Percentiles rank a stretch among this genome's conserved stretches.
These are phyloP conservation scores for Thinocorus orbignyianus DNA, from an alignment of 2,113 vertebrate genomes.

Conservation along the genomic window DNA sequence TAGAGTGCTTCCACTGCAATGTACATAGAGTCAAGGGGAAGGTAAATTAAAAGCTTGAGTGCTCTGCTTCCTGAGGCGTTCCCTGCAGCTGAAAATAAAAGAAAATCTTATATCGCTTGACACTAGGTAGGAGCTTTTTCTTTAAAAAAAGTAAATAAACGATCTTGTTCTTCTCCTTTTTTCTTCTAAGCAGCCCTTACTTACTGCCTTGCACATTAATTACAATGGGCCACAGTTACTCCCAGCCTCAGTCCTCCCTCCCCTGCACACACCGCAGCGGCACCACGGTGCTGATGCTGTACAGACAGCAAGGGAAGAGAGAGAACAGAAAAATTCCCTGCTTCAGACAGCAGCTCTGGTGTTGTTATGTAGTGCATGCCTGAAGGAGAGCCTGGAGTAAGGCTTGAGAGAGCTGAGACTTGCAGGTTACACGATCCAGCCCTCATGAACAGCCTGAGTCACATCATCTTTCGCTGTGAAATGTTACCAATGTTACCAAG, in stretches of 20 bases:
- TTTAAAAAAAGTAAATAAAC: neutral
- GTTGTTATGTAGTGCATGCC: neutral
- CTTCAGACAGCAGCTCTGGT: neutral
- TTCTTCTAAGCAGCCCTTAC: neutral
- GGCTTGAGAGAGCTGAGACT: neutral
- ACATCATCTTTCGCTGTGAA: neutral
- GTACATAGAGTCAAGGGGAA: neutral
- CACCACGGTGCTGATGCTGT: neutral
- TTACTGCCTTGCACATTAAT: neutral
- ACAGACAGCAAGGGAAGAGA: neutral
- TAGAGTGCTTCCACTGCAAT: neutral
- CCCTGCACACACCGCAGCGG: accelerated
- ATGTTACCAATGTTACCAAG: neutral
- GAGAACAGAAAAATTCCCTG: neutral
- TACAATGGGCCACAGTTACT: accelerated
- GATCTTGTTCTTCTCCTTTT: neutral
- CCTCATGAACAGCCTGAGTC: neutral
- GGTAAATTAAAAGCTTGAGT: slow-evolving; percentile 8
- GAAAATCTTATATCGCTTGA: neutral
- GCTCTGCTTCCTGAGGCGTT: neutral
- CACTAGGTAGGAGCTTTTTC: neutral
- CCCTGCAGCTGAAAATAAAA: neutral
- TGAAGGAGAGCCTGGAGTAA: neutral
- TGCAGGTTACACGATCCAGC: neutral
- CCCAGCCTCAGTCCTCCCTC: neutral